These are phyloP conservation scores for Neoscelio sp. DNA, from an alignment of 2,888 invertebrate genomes.

Conservation along the genomic window DNA sequence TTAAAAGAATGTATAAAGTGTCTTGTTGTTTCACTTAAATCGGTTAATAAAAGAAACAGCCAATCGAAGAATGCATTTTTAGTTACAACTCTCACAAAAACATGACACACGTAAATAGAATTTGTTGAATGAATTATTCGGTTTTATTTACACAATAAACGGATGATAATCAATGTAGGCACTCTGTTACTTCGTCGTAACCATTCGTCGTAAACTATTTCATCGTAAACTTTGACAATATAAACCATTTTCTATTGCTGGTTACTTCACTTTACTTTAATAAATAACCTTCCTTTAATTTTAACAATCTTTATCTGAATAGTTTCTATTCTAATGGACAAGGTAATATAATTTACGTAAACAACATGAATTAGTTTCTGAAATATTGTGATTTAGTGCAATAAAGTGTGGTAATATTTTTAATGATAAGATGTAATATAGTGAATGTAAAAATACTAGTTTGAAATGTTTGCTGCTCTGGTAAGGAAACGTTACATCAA, in stretches of 20 bases:
- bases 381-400: no score
- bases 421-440: no score
- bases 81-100: not conserved
- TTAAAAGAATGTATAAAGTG: no score
- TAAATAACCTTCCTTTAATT: not conserved
- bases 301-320: not conserved
- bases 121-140: not conserved
- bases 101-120: not conserved
- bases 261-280: slow-evolving; percentile 9
- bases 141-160: slow-evolving; percentile 29
- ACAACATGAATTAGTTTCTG: no score
- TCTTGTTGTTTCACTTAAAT: no score
- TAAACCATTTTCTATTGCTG: slow-evolving; percentile 20
- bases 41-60: no score
- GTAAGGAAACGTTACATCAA: no score
- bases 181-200: slow-evolving; percentile 16
- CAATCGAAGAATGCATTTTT: no score
- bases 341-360: not conserved
- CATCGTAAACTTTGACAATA: slow-evolving; percentile 14
- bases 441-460: no score
- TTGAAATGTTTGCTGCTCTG: no score
- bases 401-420: no score
- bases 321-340: slow-evolving; percentile 3
- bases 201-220: slow-evolving; percentile 22
- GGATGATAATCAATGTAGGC: slow-evolving; percentile 23